Evolutionary conservation across 2,113 vertebrate genomes (phyloP).

Genomic region (Nipponia nippon): DNA sequence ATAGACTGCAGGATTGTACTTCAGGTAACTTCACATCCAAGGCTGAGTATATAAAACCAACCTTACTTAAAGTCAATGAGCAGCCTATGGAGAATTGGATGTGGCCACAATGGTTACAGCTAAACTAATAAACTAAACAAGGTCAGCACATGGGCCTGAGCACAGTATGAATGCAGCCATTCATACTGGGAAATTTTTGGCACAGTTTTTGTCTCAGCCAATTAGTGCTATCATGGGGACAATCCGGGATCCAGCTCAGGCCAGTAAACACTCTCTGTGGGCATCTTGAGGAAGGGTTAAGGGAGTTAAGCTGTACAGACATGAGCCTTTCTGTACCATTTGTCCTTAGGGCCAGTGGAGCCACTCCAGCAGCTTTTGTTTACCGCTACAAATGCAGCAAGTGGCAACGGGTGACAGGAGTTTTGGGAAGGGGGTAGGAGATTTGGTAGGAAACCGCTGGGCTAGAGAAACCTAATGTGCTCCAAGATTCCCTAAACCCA

Average conservation of each 20-base stretch:
- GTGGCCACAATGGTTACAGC: not conserved
- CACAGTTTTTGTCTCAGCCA: not conserved
- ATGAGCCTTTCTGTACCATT: not conserved
- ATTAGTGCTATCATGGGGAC: not conserved
- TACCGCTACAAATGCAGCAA: not conserved
- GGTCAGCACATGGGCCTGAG: not conserved
- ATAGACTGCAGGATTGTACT: not conserved
- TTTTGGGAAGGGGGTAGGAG: not conserved
- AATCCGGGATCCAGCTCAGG: not conserved
- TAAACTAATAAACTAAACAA: not conserved
- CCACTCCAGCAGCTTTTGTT: not conserved
- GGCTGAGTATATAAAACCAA: not conserved
- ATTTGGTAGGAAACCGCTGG: not conserved
- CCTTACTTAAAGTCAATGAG: not conserved
- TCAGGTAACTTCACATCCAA: not conserved
- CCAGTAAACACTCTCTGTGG: not conserved
- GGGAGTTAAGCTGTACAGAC: not conserved
- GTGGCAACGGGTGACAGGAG: not conserved
- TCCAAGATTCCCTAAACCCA: not conserved
- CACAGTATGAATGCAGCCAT: not conserved
- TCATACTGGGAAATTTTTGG: not conserved
- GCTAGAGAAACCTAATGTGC: not conserved
- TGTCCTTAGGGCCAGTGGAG: not conserved
- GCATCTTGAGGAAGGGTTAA: not conserved
- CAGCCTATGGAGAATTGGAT: not conserved